These are phyloP conservation scores for Rhopalosiphum maidis DNA, from an alignment of 1,140 invertebrate genomes.

Conservation along the genomic window DNA sequence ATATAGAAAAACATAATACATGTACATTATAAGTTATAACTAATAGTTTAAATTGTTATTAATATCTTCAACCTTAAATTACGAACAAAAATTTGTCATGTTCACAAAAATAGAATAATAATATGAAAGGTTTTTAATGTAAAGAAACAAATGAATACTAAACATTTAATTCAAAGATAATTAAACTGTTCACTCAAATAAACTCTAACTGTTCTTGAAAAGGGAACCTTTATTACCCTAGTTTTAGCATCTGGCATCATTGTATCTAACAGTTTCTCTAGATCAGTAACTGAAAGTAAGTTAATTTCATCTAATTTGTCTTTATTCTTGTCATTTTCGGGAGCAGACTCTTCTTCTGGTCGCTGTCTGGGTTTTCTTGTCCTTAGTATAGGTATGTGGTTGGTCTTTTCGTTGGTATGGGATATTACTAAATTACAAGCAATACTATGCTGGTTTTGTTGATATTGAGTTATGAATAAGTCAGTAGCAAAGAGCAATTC, in stretches of 20 bases:
- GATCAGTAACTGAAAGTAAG: conserved; percentile 75
- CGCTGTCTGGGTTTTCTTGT: conserved; percentile 65
- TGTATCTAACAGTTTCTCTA: conserved; percentile 75
- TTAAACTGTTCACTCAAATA: conserved; percentile 68
- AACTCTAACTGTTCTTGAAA: conserved; percentile 75
- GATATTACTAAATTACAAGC: conserved; percentile 62
- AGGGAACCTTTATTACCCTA: conserved; percentile 80
- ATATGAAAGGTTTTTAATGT: neutral
- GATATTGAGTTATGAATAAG: conserved; percentile 76
- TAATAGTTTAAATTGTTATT: conserved; percentile 13
- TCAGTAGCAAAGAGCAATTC: conserved; percentile 80
- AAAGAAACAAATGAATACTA: neutral
- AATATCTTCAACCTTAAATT: neutral
- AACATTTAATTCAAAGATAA: conserved; percentile 9
- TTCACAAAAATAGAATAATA: neutral
- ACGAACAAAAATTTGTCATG: neutral
- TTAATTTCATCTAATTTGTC: conserved; percentile 67
- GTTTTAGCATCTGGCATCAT: conserved; percentile 71
- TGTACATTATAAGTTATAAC: neutral
- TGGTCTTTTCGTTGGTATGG: conserved; percentile 65
- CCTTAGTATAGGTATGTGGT: conserved; percentile 80
- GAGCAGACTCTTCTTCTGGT: conserved; percentile 58
- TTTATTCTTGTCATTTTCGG: conserved; percentile 60
- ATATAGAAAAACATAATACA: conserved; percentile 17
- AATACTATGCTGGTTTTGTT: conserved; percentile 65